Evolutionary conservation across 2,888 invertebrate genomes (phyloP).

Genomic region (Diarsia mendica): DNA sequence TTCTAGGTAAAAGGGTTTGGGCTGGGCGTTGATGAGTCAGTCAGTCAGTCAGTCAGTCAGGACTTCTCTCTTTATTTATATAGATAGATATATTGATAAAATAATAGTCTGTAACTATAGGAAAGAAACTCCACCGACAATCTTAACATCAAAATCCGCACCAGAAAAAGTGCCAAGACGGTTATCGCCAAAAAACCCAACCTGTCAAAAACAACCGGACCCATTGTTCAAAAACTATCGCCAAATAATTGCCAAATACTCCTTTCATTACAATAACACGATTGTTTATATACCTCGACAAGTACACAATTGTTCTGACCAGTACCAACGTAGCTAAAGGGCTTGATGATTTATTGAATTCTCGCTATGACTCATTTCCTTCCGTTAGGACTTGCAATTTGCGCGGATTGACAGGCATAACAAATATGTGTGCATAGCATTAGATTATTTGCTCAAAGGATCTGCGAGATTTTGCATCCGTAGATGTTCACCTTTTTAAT

Average conservation of each 20-base stretch:
- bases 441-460: neutral
- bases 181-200: neutral
- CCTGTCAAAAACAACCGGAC: neutral
- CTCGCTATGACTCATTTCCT: slow-evolving; percentile 44
- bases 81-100: too few species aligned
- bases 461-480: neutral
- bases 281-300: slow-evolving; percentile 19
- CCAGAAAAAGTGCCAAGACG: neutral
- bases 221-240: slow-evolving; percentile 29
- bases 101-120: too few species aligned
- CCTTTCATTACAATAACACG: slow-evolving; percentile 41
- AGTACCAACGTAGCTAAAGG: neutral
- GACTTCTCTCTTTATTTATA: too few species aligned
- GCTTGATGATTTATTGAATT: slow-evolving; percentile 35
- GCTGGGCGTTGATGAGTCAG: too few species aligned
- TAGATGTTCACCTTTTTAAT: neutral
- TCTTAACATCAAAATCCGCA: too few species aligned
- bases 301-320: slow-evolving; percentile 5
- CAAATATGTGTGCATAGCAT: slow-evolving; percentile 1
- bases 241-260: slow-evolving; percentile 1
- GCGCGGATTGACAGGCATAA: slow-evolving; percentile 20
- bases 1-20: too few species aligned
- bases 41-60: too few species aligned
- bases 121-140: too few species aligned
- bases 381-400: slow-evolving; percentile 21